A percentile compares a stretch with the other conserved stretches of the same genome.
Evolutionary conservation across 2,113 vertebrate species (phyloP).

Genomic region (Sebastes fasciatus): DNA sequence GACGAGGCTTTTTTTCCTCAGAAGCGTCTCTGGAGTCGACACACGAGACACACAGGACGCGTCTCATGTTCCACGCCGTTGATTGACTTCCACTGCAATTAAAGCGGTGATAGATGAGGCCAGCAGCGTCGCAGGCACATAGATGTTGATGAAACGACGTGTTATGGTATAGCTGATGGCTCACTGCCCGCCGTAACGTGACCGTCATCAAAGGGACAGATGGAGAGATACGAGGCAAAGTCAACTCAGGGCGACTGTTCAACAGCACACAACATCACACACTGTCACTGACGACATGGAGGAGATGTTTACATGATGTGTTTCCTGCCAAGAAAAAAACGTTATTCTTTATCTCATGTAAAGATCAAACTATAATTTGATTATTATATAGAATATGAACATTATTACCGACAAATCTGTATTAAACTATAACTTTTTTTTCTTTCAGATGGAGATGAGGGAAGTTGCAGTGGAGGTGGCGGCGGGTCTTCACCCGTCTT

Average conservation of each 20-base stretch:
- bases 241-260: not conserved
- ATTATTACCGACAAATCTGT: not conserved
- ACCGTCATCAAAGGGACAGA: not conserved
- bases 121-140: not conserved
- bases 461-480: conserved; percentile 36
- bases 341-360: not conserved
- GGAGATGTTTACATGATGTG: not conserved
- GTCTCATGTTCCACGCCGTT: conserved; percentile 6
- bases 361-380: not conserved
- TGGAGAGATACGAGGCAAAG: conserved; percentile 2
- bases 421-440: not conserved
- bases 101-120: conserved; percentile 25
- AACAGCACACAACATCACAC: not conserved
- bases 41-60: conserved; percentile 1
- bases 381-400: not conserved
- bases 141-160: conserved; percentile 42
- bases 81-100: conserved; percentile 46
- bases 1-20: not conserved
- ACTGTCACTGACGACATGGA: not conserved
- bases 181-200: not conserved
- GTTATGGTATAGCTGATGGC: conserved; percentile 28
- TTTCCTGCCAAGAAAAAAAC: too few relatives aligned
- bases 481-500: conserved; percentile 75
- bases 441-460: conserved; percentile 56
- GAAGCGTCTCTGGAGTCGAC: not conserved